These are phyloP conservation scores for Taurulus bubalis DNA, from an alignment of 2,113 vertebrate species.

Conservation along the genomic window DNA sequence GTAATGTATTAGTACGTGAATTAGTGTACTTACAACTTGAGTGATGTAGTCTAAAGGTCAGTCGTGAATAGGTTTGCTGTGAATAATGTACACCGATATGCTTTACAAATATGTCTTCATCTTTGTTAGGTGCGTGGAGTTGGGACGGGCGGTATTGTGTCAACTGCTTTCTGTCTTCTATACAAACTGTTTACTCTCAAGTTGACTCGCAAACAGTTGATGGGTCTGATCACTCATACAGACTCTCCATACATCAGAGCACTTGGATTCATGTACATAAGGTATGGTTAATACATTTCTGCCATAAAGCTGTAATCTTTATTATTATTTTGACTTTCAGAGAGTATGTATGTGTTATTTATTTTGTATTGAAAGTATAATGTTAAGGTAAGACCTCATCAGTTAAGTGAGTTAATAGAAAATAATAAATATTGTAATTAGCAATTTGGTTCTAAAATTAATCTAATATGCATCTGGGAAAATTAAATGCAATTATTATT, in stretches of 20 bases:
- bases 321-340: not conserved
- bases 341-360: not conserved
- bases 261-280: constrained; percentile 99
- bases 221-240: constrained; percentile 98
- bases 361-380: not conserved
- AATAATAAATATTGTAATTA: too few relatives aligned
- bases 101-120: constrained; percentile 18
- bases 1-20: too few relatives aligned
- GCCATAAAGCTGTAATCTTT: not conserved
- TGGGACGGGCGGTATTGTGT: constrained; percentile 98
- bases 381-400: not conserved
- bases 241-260: constrained; percentile 99
- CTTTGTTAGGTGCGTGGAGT: constrained; percentile 93
- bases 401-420: not conserved
- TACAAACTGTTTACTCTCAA: constrained; percentile 99
- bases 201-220: constrained; percentile 98
- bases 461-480: not conserved
- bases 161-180: constrained; percentile 97
- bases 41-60: not conserved
- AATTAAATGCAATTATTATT: not conserved
- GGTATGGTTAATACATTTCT: constrained; percentile 76
- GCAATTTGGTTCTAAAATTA: too few relatives aligned
- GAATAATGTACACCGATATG: not conserved
- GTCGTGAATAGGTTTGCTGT: not conserved
- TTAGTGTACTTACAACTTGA: not conserved